Evolutionary conservation across 1,140 invertebrate species (phyloP), one percentile per base, ranked within the genome.

Genomic region (Drosophila subobscura): DNA sequence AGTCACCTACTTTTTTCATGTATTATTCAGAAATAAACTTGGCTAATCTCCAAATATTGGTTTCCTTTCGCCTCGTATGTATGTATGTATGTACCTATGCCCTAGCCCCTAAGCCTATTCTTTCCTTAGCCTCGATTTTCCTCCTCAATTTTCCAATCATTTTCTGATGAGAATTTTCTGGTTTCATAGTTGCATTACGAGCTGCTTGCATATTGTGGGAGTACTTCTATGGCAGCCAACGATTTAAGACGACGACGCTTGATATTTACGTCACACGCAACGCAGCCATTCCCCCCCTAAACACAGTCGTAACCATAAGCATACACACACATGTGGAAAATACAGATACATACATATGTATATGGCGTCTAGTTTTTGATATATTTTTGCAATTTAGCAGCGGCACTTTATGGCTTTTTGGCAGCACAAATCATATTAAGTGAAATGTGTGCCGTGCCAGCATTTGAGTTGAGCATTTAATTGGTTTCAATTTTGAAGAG

Each of bases 361-460:
- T 73, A 72, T 44, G 45, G 40, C 72, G 27, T 53, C 65, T 40
- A 56, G 65, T 70, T 71, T 71, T 67, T 55, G 58, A 66, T 67
- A 84, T 64, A 57, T 84, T 72, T 71, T 72, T 54, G 58, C 77
- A 77, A 65, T 81, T 81, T 84, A 42, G 65, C 50, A 7, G 16
- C 41, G 55, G 23, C 80, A 85, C 67, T 85, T 70, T 67, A 85
- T 70, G 53, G 56, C 63, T 60, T 64, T 64, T 79, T 54, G 64
- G 42, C 42, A 41, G 60, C 71, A 74, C 64, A 79, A 84, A 77
- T 85, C 77, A 85, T 79, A 86, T 86, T 64, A 77, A 86, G 59
- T 74, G 67, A 54, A 77, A 67, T 63, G 63, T 37, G 67, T 50
- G 70, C 27, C 66, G 49, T 33, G 54, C 20, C 25, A 29, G 46